A percentile compares a stretch with the other conserved stretches of the same genome.
Evolutionary conservation across 2,888 invertebrate species (phyloP).

Genomic region (Ectemnius continuus): DNA sequence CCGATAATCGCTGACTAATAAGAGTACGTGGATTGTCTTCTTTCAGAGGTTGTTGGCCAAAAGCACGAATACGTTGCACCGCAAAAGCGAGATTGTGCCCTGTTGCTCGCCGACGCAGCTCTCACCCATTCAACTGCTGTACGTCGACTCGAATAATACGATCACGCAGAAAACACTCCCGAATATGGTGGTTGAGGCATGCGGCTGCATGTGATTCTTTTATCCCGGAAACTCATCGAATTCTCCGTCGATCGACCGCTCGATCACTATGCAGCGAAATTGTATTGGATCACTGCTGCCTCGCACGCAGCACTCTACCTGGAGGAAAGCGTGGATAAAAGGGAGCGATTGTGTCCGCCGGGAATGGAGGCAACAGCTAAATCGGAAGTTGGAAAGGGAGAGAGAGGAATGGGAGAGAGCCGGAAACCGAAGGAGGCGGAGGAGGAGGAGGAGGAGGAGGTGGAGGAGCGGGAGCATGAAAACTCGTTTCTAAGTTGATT

Average conservation of each 20-base stretch:
- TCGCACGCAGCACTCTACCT: neutral
- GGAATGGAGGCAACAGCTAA: neutral
- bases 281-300: too few relatives aligned
- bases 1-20: neutral
- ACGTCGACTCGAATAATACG: constrained; percentile 88
- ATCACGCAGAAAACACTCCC: constrained; percentile 89
- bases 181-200: constrained; percentile 94
- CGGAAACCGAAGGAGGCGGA: neutral
- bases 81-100: constrained; percentile 84
- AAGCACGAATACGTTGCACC: constrained; percentile 78
- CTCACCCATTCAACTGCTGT: constrained; percentile 88
- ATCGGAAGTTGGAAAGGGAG: neutral
- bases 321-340: constrained; percentile 1
- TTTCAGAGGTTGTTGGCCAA: constrained; percentile 85
- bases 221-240: neutral
- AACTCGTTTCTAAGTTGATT: constrained; percentile 30
- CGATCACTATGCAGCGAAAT: neutral
- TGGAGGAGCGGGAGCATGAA: neutral
- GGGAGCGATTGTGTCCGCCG: neutral
- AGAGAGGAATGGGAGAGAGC: constrained; percentile 1
- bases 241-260: neutral
- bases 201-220: constrained; percentile 87
- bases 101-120: constrained; percentile 93
- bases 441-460: neutral
- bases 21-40: constrained; percentile 21